A percentile compares a stretch with the other conserved stretches of the same genome.
phyloP scores from a whole-genome alignment of 2,797 vertebrate species.

The Octomys mimax region DNA sequence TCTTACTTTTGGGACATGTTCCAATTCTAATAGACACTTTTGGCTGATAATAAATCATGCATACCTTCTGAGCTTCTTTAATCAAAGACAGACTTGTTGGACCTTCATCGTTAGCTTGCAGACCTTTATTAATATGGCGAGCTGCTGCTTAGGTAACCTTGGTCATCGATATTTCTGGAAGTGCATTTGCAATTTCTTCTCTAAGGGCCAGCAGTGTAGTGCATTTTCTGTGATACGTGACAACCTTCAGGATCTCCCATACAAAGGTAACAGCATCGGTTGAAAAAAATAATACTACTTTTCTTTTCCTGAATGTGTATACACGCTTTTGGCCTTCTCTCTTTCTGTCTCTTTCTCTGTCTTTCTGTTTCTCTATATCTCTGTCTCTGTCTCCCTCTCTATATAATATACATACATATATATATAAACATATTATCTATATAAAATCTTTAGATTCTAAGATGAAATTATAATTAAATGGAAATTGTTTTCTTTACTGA shows the following conservation, averaged over 20 bases:
- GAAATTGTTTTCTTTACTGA: conserved; percentile 48
- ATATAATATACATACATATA: no score
- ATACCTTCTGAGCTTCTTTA: neutral
- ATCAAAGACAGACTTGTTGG: neutral
- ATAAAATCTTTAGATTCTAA: neutral
- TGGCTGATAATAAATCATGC: neutral
- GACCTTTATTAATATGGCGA: neutral
- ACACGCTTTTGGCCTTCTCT: no score
- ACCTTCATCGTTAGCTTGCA: neutral
- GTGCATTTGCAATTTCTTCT: neutral
- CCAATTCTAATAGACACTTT: neutral
- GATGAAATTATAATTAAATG: conserved; percentile 18
- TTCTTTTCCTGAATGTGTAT: neutral
- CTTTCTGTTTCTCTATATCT: neutral
- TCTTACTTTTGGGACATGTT: neutral
- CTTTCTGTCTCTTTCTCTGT: no score
- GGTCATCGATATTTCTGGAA: neutral
- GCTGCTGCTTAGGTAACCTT: neutral
- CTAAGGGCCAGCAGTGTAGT: neutral
- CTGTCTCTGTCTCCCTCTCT: neutral
- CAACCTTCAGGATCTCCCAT: neutral
- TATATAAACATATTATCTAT: no score
- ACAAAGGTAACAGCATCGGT: neutral
- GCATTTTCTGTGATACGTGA: neutral
- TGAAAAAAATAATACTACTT: neutral